Percentiles rank a stretch among this genome's conserved stretches.
These are phyloP conservation scores for Drosophila sp. DNA, from an alignment of 1,140 invertebrate species.

Conservation along the genomic window DNA sequence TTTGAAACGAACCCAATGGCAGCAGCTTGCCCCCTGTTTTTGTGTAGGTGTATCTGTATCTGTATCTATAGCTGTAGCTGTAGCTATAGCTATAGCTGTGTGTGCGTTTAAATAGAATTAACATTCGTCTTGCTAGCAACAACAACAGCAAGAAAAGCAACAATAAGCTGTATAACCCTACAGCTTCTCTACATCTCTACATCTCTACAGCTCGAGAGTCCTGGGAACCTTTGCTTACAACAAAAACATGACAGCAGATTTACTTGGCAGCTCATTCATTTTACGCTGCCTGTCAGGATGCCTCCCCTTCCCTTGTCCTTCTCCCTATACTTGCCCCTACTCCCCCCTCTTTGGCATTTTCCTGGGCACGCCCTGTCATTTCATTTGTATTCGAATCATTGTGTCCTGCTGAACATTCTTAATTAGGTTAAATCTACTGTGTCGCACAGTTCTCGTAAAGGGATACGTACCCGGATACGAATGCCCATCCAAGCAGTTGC, in stretches of 20 bases:
- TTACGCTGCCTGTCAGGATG: slow-evolving; percentile 68
- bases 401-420: slow-evolving; percentile 84
- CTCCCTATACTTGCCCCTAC: background rate
- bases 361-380: slow-evolving; percentile 44
- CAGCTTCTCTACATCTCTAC: slow-evolving; percentile 47
- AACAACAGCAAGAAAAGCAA: slow-evolving; percentile 25
- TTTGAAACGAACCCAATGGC: slow-evolving; percentile 75
- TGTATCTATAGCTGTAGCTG: slow-evolving; percentile 15
- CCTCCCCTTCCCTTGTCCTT: background rate
- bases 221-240: slow-evolving; percentile 63
- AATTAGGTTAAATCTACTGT: slow-evolving; percentile 85
- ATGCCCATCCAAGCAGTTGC: slow-evolving; percentile 10
- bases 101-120: slow-evolving; percentile 79
- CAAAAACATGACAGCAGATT: slow-evolving; percentile 77
- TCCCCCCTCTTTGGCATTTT: background rate
- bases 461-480: slow-evolving; percentile 40
- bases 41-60: slow-evolving; percentile 14
- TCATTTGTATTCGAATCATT: slow-evolving; percentile 84
- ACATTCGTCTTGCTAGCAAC: slow-evolving; percentile 76
- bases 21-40: slow-evolving; percentile 53
- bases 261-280: slow-evolving; percentile 80
- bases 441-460: slow-evolving; percentile 41
- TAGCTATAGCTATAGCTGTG: slow-evolving; percentile 4
- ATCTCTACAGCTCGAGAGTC: slow-evolving; percentile 24
- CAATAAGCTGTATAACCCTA: slow-evolving; percentile 26